Conservation (phyloP, 2,113 vertebrate genomes). For the Heptranchias perlo region DNA sequence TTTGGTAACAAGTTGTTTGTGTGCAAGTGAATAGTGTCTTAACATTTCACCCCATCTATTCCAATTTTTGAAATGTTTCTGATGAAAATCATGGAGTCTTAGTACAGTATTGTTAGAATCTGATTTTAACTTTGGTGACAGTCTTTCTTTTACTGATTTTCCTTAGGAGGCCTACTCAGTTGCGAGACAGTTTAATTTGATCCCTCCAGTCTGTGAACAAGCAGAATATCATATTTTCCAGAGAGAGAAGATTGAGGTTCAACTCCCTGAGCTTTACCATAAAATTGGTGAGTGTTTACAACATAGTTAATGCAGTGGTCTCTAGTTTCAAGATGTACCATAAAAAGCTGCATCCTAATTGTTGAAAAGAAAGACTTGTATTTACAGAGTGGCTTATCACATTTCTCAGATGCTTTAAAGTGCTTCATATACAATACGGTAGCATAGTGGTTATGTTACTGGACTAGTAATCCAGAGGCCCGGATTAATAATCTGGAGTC, state of each 20-base stretch:
- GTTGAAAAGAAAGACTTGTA: not conserved
- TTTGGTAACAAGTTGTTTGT: not conserved
- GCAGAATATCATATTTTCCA: slow-evolving; percentile 97
- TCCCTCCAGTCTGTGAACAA: slow-evolving; percentile 93
- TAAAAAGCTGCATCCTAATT: not conserved
- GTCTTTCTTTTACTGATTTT: not conserved
- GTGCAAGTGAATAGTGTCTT: not conserved
- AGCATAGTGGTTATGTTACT: too few relatives aligned
- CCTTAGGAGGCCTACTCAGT: slow-evolving; percentile 91
- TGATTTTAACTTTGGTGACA: not conserved
- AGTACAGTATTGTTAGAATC: not conserved
- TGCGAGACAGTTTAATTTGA: slow-evolving; percentile 94
- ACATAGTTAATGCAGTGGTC: not conserved
- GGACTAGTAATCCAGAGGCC: too few relatives aligned
- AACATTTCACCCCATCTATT: not conserved
- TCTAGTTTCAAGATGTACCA: not conserved
- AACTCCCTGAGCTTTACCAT: slow-evolving; percentile 91
- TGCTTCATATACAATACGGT: not conserved
- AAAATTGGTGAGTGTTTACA: slow-evolving; percentile 78
- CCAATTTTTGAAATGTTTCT: not conserved
- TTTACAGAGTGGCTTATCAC: not conserved
- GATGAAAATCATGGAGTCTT: not conserved
- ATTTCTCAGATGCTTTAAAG: not conserved
- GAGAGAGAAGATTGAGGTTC: slow-evolving; percentile 95
- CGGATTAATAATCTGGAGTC: too few relatives aligned